phyloP scores from a whole-genome alignment of 1,140 invertebrate species.

The Aphidius gifuensis region DNA sequence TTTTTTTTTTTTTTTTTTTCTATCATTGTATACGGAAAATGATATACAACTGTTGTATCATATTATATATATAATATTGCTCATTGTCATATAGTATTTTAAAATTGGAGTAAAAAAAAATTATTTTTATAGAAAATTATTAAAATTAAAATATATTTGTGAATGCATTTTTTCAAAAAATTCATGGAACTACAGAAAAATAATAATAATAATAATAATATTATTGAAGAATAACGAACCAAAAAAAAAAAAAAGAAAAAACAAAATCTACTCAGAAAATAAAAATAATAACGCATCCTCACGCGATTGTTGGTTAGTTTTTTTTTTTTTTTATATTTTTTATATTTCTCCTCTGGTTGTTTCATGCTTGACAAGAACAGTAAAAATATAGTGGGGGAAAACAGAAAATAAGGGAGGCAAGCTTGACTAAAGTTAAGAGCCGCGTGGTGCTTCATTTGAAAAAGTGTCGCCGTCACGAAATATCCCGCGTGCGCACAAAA shows the following conservation, averaged over 20 bases:
- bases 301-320: constrained; percentile 2
- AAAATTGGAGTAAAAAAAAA: no score
- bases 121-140: no score
- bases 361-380: not conserved
- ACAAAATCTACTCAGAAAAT: no score
- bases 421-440: not conserved
- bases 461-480: constrained; percentile 15
- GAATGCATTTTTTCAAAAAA: no score
- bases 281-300: constrained; percentile 8
- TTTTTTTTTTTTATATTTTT: not conserved
- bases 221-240: not conserved
- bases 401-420: not conserved
- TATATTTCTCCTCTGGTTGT: not conserved
- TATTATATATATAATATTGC: no score
- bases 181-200: no score
- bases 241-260: not conserved
- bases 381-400: not conserved
- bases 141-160: no score
- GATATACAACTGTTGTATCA: no score
- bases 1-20: constrained; percentile 16
- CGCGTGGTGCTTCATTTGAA: constrained; percentile 18
- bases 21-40: not conserved
- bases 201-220: not conserved
- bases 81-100: no score
- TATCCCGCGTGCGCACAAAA: not conserved